Evolutionary conservation across 2,888 invertebrate species (phyloP), one percentile per base, ranked within the genome.

Genomic region (Volucella zonaria): DNA sequence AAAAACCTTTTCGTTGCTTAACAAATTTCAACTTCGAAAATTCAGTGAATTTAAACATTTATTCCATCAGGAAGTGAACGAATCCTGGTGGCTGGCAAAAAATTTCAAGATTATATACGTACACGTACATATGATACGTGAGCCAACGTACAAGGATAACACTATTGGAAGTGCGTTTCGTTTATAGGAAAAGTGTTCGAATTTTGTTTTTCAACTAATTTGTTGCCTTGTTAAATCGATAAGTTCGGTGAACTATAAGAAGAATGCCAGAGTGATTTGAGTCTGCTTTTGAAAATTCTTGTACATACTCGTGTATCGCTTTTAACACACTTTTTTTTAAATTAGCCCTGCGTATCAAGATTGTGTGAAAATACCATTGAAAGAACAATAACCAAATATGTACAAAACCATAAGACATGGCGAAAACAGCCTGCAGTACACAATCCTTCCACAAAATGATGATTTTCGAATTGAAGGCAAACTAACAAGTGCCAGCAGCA

Each of bases 391-490:
- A 31, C 40, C 62, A 64, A 90, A 86, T 56, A 95, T 95, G 95
- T 95, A 95, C 92, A 95, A 95, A 92, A 95, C 95, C 88, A 95
- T 95, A 90, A 93, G 95, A 86, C 95, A 95, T 91, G 95, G 95
- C 86, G 95, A 95, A 91, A 95, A 95, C 89, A 95, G 95, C 89
- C 93, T 95, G 88, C 95, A 95, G 90, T 95, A 95, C 91, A 95
- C 95, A 88, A 95, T 95, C 88, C 93, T 95, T 87, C 95, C 95
- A 79, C 95, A 95, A 91, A 95, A 95, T 77, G 95, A 95, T 90
- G 94, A 94, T 90, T 93, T 94, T 88, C 92, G 94, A 79, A 93
- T 91, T 88, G 94, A 94, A 86, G 94, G 94, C 88, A 94, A 94
- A 78, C 89, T 94, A 83, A 93, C 93, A 87, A 93, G 93, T 85